phyloP scores from a whole-genome alignment of 2,113 vertebrate species.

The Daboia siamensis region DNA sequence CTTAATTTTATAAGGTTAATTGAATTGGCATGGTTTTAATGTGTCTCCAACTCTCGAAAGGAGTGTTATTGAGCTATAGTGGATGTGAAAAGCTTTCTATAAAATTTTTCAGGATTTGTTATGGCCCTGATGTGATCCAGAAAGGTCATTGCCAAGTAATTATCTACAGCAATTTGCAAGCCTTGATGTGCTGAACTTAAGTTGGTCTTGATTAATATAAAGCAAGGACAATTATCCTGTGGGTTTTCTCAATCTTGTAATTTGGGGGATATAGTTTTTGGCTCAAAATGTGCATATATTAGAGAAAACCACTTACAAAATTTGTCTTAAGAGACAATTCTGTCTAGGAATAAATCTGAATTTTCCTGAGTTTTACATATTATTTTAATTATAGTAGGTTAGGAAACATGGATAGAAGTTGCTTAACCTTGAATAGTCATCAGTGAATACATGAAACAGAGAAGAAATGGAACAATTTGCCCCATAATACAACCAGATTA shows the following conservation, averaged over 20 bases:
- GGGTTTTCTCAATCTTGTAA: neutral
- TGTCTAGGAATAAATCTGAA: neutral
- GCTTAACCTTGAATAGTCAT: neutral
- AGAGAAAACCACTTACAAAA: neutral
- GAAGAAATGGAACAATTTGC: neutral
- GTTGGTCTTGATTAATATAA: neutral
- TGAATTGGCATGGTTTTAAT: constrained; percentile 22
- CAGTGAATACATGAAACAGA: neutral
- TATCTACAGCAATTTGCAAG: neutral
- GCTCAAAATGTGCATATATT: neutral
- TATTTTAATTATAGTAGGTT: neutral
- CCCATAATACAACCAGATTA: neutral
- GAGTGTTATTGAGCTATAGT: neutral
- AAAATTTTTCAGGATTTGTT: neutral
- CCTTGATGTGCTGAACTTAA: neutral
- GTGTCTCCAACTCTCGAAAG: neutral
- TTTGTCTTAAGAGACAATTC: neutral
- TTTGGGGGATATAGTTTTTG: neutral
- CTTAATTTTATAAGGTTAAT: constrained; percentile 37
- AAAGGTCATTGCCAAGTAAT: constrained; percentile 3
- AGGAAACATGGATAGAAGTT: neutral
- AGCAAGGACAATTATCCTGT: neutral
- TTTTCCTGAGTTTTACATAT: neutral
- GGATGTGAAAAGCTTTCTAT: neutral
- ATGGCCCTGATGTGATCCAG: neutral